Evolutionary conservation across 2,888 invertebrate genomes (phyloP).

Genomic region (Amorpha juglandis): DNA sequence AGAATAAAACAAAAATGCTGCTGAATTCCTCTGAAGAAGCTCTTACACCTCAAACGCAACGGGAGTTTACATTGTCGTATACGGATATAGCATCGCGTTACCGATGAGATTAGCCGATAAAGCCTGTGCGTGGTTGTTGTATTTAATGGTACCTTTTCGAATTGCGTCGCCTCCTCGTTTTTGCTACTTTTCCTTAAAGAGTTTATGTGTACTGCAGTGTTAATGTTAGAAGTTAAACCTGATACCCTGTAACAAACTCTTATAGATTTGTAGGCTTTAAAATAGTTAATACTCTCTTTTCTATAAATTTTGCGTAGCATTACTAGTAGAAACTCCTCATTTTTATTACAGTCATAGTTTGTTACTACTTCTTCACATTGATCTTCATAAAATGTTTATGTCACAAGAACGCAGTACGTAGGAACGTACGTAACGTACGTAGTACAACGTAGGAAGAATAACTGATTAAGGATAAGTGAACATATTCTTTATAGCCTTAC

Average conservation of each 20-base stretch:
- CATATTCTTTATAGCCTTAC: too few species aligned
- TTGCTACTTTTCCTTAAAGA: neutral
- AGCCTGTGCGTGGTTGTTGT: constrained; percentile 43
- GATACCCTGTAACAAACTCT: neutral
- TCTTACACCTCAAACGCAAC: constrained; percentile 28
- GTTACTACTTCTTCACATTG: too few species aligned
- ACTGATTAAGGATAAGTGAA: too few species aligned
- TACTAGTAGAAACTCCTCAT: too few species aligned
- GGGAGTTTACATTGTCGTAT: constrained; percentile 55
- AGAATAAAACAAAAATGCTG: constrained; percentile 7
- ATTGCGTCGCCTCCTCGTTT: constrained; percentile 59
- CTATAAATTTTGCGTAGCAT: too few species aligned
- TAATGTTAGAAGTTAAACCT: neutral
- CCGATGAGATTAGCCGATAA: constrained; percentile 54
- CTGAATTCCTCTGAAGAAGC: constrained; percentile 2
- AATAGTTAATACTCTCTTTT: too few species aligned
- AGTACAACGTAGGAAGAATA: too few species aligned
- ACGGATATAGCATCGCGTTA: constrained; percentile 52
- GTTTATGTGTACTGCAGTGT: neutral
- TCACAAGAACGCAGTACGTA: too few species aligned
- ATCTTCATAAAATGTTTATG: too few species aligned
- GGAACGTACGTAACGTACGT: too few species aligned
- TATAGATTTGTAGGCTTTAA: neutral
- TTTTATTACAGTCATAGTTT: too few species aligned
- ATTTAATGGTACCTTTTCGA: constrained; percentile 57